Evolutionary conservation across 1,140 invertebrate species (phyloP), one percentile per base, ranked within the genome.

Genomic region (Brachionus paranguensis): DNA sequence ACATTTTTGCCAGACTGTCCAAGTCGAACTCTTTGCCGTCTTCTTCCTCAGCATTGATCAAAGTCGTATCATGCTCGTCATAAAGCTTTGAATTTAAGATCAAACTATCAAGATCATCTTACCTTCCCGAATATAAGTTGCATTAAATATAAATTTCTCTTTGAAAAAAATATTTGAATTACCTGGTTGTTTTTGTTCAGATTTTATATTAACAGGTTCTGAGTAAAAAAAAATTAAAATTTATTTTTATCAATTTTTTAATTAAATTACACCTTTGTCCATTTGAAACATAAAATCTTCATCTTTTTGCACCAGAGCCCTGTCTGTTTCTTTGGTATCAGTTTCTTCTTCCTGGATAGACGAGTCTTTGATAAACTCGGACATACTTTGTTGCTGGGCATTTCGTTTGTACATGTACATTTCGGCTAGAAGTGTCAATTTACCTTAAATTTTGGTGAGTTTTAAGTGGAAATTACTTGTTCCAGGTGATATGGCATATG

Each of bases 21-120:
- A 81, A 64, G 12, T 81, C 78, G 60, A 81, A 81, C 29, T 64
- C 11, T 81, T 81, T 27, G 37, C 43, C 64, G 33, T 81, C 78
- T 81, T 65, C 78, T 64, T 64, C 50, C 6, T 81, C 78, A 20
- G 37, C 50, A 4, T 81, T 14, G 50, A 37, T 68, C 17, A 55
- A 55, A 53, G 55, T 55, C 8, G 47, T 64, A 11, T 79, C 55
- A n/a, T 81, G 53, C 1, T 68, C 78, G 33, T 64, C 50, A 47
- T 64, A 64, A 8, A 68, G 17, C 5, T 64, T 64, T 33, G 37
- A 45, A 24, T 45, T 64, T 81, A 64, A 47, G 20, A 81, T 29
- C 17, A 81, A 17, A 81, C 78, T 81, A 45, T 81, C 78, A 64
- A 81, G 78, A 81, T 81, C 78, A 81, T 81, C 78, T 81, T 81